A percentile compares a stretch with the other conserved stretches of the same genome.
Evolutionary conservation across 2,113 vertebrate species (phyloP).

Genomic region (Chionis minor): DNA sequence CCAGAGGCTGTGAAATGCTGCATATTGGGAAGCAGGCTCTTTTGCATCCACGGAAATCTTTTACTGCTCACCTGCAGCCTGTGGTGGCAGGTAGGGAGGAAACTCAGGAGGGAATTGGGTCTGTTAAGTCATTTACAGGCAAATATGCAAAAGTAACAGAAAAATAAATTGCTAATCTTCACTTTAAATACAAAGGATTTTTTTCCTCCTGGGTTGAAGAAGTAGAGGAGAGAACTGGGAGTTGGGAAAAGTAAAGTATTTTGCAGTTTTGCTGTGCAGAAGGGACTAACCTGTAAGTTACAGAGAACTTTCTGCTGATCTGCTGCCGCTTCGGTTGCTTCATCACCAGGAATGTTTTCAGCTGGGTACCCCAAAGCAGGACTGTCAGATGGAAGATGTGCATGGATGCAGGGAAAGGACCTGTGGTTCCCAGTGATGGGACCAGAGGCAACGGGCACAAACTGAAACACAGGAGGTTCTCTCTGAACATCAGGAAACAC

Average conservation of each 20-base stretch:
- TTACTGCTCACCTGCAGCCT: accelerated
- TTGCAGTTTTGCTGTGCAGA: background rate
- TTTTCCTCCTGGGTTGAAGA: background rate
- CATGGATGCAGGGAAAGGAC: background rate
- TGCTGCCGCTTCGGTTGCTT: background rate
- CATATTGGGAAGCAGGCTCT: background rate
- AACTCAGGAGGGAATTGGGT: background rate
- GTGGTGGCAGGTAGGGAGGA: background rate
- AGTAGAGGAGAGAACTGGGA: background rate
- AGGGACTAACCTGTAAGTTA: background rate
- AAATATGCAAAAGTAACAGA: background rate
- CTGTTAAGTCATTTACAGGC: background rate
- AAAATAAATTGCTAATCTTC: background rate
- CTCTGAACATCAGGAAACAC: background rate
- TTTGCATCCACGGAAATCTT: background rate
- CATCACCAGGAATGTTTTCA: background rate
- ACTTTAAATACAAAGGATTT: background rate
- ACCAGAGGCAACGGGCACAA: background rate
- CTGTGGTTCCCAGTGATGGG: background rate
- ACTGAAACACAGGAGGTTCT: accelerated
- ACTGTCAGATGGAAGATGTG: accelerated
- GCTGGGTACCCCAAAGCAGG: background rate
- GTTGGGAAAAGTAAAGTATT: background rate
- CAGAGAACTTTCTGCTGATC: background rate
- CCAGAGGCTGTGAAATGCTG: background rate